Evolutionary conservation across 2,113 vertebrate genomes (phyloP), one percentile per base, ranked within the genome.

Genomic region (Cynoglossus semilaevis): DNA sequence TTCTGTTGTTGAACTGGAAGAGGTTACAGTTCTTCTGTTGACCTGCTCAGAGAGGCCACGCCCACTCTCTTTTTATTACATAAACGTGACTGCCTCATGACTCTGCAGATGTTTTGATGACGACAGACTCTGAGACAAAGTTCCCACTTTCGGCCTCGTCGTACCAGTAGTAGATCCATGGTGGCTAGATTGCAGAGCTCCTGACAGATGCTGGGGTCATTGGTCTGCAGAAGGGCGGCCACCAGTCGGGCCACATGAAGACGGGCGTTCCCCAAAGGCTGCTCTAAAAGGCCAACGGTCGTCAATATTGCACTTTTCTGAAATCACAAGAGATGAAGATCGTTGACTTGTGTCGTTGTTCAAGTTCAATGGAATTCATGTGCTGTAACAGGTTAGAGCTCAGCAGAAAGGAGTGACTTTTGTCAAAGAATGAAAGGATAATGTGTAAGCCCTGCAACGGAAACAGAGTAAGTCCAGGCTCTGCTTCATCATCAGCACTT

Each of bases 301-400:
- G 95, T 98, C 72, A 98, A 89, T 91, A 98, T 96, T 15, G 96
- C 92, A 74, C 90, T 76, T 88, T 93, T 96, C 95, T 98, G 74
- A 15, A 4, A 35, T 29, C 5, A 16, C 8, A 58, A 63, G 4
- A 15, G 29, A 12, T 41, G 45, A 14, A 53, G n/a, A 9, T 9
- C 8, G 34, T n/a, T 12, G 35, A 16, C 4, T 45, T 1, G 9
- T 18, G 19, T 19, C 1, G 42, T 13, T 41, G 5, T 5, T 13
- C 4, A 41, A 41, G 14, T 41, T 11, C 11, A 2, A 5, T 41
- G 11, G 38, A 43, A 15, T 43, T 1, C 4, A 43, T 3, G 1
- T 7, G n/a, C 11, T 14, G n/a, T 7, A 43, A 15, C 10, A 41
- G 22, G 22, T 29, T 29, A 29, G 22, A 29, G 22, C 22, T 29